Conservation (phyloP, 2,888 invertebrate species). For the Orchesella flavescens region DNA sequence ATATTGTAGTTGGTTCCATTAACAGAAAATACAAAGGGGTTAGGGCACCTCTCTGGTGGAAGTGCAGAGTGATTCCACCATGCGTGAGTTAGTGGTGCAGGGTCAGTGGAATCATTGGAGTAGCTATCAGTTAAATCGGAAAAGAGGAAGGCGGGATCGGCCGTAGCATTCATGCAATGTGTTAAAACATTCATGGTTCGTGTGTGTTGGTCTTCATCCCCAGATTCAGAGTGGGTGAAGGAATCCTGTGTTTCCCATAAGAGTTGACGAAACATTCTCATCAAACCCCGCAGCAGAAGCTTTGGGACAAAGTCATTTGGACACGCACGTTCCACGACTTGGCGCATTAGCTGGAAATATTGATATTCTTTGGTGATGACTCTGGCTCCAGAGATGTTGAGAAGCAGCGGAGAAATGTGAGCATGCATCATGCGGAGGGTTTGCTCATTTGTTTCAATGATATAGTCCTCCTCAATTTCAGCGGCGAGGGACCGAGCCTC, state of each 20-base stretch:
- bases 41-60: constrained; percentile 49
- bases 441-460: constrained; percentile 59
- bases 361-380: constrained; percentile 45
- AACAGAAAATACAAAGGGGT: constrained; percentile 44
- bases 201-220: constrained; percentile 39
- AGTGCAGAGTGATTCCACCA: not conserved
- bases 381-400: constrained; percentile 25
- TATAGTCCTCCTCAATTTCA: constrained; percentile 12
- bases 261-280: constrained; percentile 66
- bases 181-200: constrained; percentile 45
- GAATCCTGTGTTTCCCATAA: constrained; percentile 55
- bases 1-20: constrained; percentile 24
- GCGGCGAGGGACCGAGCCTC: constrained; percentile 37
- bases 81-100: not conserved
- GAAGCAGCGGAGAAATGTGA: constrained; percentile 54
- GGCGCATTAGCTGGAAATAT: constrained; percentile 53
- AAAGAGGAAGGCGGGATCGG: constrained; percentile 24
- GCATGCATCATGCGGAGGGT: constrained; percentile 63
- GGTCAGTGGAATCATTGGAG: not conserved
- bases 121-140: constrained; percentile 37
- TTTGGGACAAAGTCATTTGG: constrained; percentile 49
- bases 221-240: constrained; percentile 43
- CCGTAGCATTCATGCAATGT: constrained; percentile 30
- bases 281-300: constrained; percentile 43
- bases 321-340: constrained; percentile 52